Evolutionary conservation across 2,797 vertebrate genomes (phyloP).

Genomic region (Limnodromus scolopaceus): DNA sequence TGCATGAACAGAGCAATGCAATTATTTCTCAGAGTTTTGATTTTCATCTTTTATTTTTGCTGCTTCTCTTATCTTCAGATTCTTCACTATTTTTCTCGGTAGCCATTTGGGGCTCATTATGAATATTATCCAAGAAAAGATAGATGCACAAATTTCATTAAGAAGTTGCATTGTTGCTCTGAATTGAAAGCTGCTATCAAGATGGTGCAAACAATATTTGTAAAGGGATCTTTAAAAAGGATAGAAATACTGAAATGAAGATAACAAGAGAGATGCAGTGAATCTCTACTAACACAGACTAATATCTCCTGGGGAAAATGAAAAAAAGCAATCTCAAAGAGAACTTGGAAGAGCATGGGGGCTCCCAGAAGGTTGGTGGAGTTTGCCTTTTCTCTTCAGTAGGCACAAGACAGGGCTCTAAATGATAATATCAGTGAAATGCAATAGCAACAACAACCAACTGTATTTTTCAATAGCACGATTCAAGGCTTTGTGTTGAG

Average conservation of each 20-base stretch:
- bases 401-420: neutral
- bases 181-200: neutral
- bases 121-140: conserved; percentile 7
- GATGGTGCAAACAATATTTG: neutral
- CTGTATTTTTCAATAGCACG: neutral
- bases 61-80: neutral
- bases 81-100: conserved; percentile 24
- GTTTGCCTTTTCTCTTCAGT: conserved; percentile 29
- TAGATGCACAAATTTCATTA: neutral
- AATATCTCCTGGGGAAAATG: neutral
- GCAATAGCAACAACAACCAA: neutral
- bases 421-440: neutral
- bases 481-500: neutral
- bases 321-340: neutral
- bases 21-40: conserved; percentile 14
- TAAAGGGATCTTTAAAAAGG: neutral
- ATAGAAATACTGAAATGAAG: conserved; percentile 20
- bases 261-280: neutral
- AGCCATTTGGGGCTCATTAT: neutral
- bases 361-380: neutral
- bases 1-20: neutral
- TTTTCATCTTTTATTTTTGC: conserved; percentile 10
- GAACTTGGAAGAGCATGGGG: neutral
- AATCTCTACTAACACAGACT: neutral
- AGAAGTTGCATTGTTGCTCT: neutral